A percentile compares a stretch with the other conserved stretches of the same genome.
These are phyloP conservation scores for Balaeniceps rex DNA, from an alignment of 2,113 vertebrate species.

Conservation along the genomic window DNA sequence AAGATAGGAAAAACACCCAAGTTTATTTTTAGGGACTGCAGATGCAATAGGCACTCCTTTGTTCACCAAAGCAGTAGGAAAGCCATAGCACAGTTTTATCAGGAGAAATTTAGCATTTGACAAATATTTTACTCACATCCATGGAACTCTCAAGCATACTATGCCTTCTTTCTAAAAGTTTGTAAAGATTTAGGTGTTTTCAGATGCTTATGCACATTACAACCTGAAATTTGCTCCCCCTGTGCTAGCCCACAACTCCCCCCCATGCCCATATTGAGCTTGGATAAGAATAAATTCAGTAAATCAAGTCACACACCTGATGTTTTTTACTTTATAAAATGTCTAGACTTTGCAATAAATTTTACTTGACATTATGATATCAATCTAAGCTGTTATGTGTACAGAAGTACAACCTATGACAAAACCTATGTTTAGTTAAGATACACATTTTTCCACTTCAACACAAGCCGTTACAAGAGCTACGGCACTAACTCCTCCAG, in stretches of 20 bases:
- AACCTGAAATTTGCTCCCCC: not conserved
- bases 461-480: not conserved
- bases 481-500: not conserved
- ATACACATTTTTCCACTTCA: not conserved
- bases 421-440: not conserved
- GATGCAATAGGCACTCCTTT: not conserved
- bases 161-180: not conserved
- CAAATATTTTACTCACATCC: not conserved
- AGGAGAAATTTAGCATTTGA: not conserved
- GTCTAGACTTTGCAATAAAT: not conserved
- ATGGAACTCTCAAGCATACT: not conserved
- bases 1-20: rapidly evolving
- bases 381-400: not conserved
- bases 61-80: not conserved
- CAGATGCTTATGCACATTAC: not conserved
- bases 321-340: not conserved
- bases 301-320: not conserved
- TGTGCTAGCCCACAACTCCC: not conserved
- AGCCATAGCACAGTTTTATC: not conserved
- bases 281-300: not conserved
- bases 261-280: not conserved
- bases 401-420: not conserved
- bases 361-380: not conserved
- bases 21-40: not conserved
- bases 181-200: not conserved